Evolutionary conservation across 2,888 invertebrate genomes (phyloP), one percentile per base, ranked within the genome.

Genomic region (Anaspis maculata): DNA sequence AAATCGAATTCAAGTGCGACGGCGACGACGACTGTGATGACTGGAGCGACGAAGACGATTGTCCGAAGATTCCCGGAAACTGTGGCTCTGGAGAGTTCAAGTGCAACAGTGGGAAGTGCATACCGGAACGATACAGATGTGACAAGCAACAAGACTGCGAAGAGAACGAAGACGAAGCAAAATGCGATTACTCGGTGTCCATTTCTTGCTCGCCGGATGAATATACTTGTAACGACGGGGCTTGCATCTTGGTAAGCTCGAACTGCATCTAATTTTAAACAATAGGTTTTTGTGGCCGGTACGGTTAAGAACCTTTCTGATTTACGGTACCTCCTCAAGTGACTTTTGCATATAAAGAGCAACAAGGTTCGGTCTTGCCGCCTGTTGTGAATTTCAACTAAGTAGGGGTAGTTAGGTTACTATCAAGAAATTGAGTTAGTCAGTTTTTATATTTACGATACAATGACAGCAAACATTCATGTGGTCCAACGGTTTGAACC

Each of bases 1-100:
- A 79, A 22, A 72, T 74, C 48, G 76, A 80, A 37, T 88, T 83
- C 56, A 77, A 79, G 41, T 89, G 89, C 56, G 89, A 90, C 48
- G 83, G 84, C 0, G 86, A 88, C 54, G 83, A 87, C 53, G 88
- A 90, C 56, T 89, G 89, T 52, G 86, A 83, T 0, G 89, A 90
- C 56, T 84, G 84, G 79, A 85, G 84, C 32, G 89, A 89, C 52
- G 89, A 89, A 56, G 80, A 83, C 51, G 76, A 80, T 41, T 89
- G 89, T 52, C 77, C 77, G 0, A 66, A 74, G 44, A 73, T 74
- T 1, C 49, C 56, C 12, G 76, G 77, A 1, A 77, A 71, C 46
- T 86, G 85, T 51, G 77, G 74, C 23, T 63, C 73, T 3, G 79
- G 76, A 41, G 83, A 85, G 56, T 85, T 77, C 58, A 82, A 78